Conservation (phyloP, 2,888 invertebrate species). For the Epistrophella euchroma region DNA sequence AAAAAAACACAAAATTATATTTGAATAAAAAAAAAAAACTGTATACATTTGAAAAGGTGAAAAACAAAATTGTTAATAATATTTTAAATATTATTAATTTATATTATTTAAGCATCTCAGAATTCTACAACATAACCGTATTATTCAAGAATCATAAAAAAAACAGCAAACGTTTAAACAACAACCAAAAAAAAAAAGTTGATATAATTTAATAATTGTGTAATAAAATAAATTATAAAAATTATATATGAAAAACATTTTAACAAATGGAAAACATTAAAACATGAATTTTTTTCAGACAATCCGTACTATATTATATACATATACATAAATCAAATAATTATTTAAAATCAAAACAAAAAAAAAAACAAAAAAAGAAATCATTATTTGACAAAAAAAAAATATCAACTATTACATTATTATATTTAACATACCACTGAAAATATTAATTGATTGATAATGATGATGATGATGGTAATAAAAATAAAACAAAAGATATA, state of each 20-base stretch:
- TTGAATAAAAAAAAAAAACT: slow-evolving; percentile 80
- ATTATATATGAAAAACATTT: slow-evolving; percentile 26
- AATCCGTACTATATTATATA: slow-evolving; percentile 76
- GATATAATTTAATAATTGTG: slow-evolving; percentile 36
- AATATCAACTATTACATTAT: slow-evolving; percentile 68
- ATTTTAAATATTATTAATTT: slow-evolving; percentile 72
- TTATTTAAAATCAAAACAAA: slow-evolving; percentile 67
- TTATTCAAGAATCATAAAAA: slow-evolving; percentile 76
- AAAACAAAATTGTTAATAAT: slow-evolving; percentile 68
- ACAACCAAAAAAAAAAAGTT: slow-evolving; percentile 75
- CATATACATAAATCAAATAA: slow-evolving; percentile 71
- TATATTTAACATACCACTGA: slow-evolving; percentile 67
- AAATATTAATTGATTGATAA: slow-evolving; percentile 68
- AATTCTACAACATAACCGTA: slow-evolving; percentile 78
- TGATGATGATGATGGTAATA: slow-evolving; percentile 37
- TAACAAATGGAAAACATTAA: slow-evolving; percentile 52
- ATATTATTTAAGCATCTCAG: slow-evolving; percentile 57
- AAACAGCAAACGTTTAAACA: slow-evolving; percentile 77
- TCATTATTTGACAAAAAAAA: slow-evolving; percentile 44
- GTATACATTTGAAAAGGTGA: slow-evolving; percentile 75
- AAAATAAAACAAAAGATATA: slow-evolving; percentile 62
- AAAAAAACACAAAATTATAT: slow-evolving; percentile 79
- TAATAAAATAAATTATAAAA: slow-evolving; percentile 60
- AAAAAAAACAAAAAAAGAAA: slow-evolving; percentile 43
- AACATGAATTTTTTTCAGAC: slow-evolving; percentile 78